These are phyloP conservation scores for Pipistrellus kuhlii DNA, from an alignment of 2,797 vertebrate genomes.

Conservation along the genomic window DNA sequence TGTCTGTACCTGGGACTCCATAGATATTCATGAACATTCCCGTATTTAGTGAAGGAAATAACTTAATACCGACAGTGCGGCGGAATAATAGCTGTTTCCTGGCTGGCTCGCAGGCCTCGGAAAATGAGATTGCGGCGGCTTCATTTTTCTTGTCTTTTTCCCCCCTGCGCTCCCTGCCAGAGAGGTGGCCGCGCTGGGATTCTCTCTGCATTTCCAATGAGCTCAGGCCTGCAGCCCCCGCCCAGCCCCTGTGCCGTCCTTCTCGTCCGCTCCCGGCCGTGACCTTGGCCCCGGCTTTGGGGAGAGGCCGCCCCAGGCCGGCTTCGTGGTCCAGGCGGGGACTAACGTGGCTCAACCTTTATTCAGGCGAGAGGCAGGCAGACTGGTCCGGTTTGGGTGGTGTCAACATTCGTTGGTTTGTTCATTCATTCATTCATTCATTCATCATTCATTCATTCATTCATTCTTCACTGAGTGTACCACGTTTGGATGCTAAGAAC, in stretches of 20 bases:
- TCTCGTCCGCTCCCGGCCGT: not conserved
- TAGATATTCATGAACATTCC: constrained; percentile 99
- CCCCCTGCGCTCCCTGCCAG: constrained; percentile 91
- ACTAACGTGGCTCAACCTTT: not conserved
- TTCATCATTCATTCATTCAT: not conserved
- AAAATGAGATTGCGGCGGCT: constrained; percentile 98
- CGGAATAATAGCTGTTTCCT: constrained; percentile 99
- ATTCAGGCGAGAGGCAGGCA: not conserved
- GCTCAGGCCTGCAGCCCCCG: constrained; percentile 63
- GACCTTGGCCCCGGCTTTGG: constrained; percentile 61
- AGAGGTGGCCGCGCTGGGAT: constrained; percentile 87
- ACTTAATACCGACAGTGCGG: constrained; percentile 99
- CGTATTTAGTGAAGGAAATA: constrained; percentile 99
- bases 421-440: too few relatives aligned
- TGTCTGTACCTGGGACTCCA: constrained; percentile 97
- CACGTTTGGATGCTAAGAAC: not conserved
- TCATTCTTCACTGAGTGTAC: not conserved
- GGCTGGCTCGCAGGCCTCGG: constrained; percentile 98
- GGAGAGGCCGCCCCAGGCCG: not conserved
- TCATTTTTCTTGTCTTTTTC: constrained; percentile 98
- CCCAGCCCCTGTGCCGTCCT: not conserved
- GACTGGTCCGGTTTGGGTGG: not conserved
- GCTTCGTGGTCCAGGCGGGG: not conserved
- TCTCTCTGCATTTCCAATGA: constrained; percentile 94
- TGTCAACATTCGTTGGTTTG: not conserved